Evolutionary conservation across 2,113 vertebrate species (phyloP), one percentile per base, ranked within the genome.

Genomic region (Cariama cristata): DNA sequence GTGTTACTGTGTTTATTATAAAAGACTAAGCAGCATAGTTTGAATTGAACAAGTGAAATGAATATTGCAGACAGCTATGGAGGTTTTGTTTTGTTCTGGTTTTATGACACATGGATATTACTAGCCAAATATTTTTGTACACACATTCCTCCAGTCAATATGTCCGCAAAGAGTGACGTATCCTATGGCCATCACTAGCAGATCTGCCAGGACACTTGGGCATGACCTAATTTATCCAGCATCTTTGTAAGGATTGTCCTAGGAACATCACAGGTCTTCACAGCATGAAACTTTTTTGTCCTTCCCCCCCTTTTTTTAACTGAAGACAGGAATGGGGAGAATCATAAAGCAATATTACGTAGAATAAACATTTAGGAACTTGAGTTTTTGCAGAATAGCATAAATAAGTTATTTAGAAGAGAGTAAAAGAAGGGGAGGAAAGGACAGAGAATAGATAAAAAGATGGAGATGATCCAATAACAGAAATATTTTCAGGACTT

Each of bases 401-500:
- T 30, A 75, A 60, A 79, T 27, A 72, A 45, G 2, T 2, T 75
- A 47, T 63, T 85, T 79, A 52, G 35, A 44, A 69, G 33, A 49
- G 8, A 75, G 14, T 0, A 28, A 44, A 72, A 45, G 21, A 63
- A 49, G 2, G 3, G 2, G 11, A 79, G 38, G 32, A 71, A 77
- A 38, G 7, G 7, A 30, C 16, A 11, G 19, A 47, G 22, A 32
- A 68, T 12, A 40, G 4, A 75, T 21, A 79, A 68, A 87, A 79
- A 69, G 20, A 62, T 62, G 27, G 69, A 63, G 30, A 40, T 49
- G 7, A 56, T 87, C 44, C 60, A 87, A 8, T 38, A 90, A 52
- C 12, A 67, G 49, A 96, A 94, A 69, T 83, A 77, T 73, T 95
- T 88, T 86, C 64, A 66, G 52, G 59, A 89, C 12, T 93, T 95